Percentiles rank a stretch among this genome's conserved stretches.
Evolutionary conservation across 2,113 vertebrate genomes (phyloP).

Genomic region (Regulus satrapa): DNA sequence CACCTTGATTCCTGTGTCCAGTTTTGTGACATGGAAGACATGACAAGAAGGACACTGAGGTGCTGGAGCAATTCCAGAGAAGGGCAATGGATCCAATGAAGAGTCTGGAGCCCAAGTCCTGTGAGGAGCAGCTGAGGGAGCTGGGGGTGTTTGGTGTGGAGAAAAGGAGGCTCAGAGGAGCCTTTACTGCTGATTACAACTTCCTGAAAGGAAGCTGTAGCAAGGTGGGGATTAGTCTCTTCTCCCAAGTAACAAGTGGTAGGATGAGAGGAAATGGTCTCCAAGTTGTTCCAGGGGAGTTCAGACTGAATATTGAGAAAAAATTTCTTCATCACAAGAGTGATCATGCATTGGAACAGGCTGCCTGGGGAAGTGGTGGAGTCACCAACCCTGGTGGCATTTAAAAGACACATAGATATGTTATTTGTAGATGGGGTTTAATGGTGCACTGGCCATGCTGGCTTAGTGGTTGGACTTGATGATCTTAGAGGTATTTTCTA

Average conservation of each 20-base stretch:
- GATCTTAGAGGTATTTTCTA: background rate
- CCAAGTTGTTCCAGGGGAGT: background rate
- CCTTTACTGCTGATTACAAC: background rate
- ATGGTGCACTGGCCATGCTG: background rate
- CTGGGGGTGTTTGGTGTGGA: background rate
- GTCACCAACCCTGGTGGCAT: background rate
- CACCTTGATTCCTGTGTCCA: background rate
- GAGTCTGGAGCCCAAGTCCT: background rate
- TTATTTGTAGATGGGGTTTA: background rate
- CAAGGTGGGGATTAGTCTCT: fast-evolving
- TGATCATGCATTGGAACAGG: background rate
- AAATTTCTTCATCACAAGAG: background rate
- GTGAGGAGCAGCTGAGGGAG: background rate
- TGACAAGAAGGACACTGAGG: background rate
- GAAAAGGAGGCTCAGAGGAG: background rate
- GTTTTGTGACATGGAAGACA: background rate
- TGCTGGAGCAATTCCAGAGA: background rate
- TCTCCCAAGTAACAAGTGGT: background rate
- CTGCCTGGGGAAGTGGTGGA: background rate
- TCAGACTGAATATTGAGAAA: background rate
- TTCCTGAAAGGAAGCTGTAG: background rate
- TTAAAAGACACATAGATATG: background rate
- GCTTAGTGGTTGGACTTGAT: background rate
- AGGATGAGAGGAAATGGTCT: background rate
- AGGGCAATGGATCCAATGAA: background rate